phyloP scores from a whole-genome alignment of 53 echinoderm and acorn worm genomes.

The Mesocentrotus franciscanus region DNA sequence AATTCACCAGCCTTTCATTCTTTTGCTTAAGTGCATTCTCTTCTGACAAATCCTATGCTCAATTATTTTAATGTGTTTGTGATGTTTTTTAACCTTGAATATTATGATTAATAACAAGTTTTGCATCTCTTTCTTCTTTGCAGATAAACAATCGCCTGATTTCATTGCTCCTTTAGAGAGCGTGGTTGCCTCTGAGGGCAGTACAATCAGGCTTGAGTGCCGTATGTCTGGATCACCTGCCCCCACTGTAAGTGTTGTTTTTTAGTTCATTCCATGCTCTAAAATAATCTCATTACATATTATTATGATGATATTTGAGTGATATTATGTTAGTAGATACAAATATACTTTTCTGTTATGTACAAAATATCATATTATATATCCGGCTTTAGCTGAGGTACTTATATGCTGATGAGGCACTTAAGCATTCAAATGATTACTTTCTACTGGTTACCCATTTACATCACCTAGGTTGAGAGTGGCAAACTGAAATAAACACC shows the following conservation, averaged over 20 bases:
- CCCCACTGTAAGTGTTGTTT: slow-evolving; percentile 79
- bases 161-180: slow-evolving; percentile 87
- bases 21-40: background rate
- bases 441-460: too few species aligned
- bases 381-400: too few species aligned
- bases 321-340: too few species aligned
- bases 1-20: background rate
- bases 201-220: slow-evolving; percentile 82
- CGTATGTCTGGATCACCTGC: slow-evolving; percentile 79
- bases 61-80: background rate
- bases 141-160: slow-evolving; percentile 88
- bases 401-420: too few species aligned
- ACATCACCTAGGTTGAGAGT: too few species aligned
- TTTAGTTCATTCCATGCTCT: too few species aligned
- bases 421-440: too few species aligned
- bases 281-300: too few species aligned
- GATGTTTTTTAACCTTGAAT: background rate
- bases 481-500: too few species aligned
- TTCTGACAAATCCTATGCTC: background rate
- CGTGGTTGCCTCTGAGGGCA: slow-evolving; percentile 78
- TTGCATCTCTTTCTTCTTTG: background rate
- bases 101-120: background rate
- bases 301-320: too few species aligned
- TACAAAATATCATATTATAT: too few species aligned
- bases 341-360: too few species aligned